A percentile compares a stretch with the other conserved stretches of the same genome.
Evolutionary conservation across 2,888 invertebrate genomes (phyloP).

Genomic region (Argyresthia goedartella): DNA sequence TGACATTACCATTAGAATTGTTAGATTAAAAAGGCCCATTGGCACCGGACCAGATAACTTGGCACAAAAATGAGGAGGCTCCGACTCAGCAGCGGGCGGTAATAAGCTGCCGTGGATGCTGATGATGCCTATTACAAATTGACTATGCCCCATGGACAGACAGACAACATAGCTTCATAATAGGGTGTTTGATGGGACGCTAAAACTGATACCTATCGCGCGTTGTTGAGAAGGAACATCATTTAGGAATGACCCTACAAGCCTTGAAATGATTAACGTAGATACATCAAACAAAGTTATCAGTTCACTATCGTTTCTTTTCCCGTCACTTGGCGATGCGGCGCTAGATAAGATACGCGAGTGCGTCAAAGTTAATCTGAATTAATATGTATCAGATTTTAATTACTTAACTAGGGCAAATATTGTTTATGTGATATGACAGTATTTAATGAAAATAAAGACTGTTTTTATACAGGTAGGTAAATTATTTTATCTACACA

Average conservation of each 20-base stretch:
- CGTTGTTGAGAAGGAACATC: background rate
- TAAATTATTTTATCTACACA: too few relatives aligned
- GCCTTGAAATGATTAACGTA: conserved; percentile 27
- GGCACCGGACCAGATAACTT: too few relatives aligned
- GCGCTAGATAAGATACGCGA: conserved; percentile 10
- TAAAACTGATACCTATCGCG: background rate
- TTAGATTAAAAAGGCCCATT: too few relatives aligned
- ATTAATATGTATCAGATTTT: conserved; percentile 2
- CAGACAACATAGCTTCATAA: background rate
- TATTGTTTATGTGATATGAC: background rate
- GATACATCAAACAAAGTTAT: conserved; percentile 28
- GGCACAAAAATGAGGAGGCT: too few relatives aligned
- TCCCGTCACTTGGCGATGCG: conserved; percentile 15
- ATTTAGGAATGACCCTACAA: conserved; percentile 4
- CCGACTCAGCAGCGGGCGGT: background rate
- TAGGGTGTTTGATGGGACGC: background rate
- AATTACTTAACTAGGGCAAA: background rate
- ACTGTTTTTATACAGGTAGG: background rate
- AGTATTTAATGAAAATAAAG: background rate
- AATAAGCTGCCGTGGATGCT: background rate
- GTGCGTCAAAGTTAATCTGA: conserved; percentile 6
- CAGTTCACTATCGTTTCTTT: conserved; percentile 16
- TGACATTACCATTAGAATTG: too few relatives aligned
- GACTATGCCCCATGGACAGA: background rate
- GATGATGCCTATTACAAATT: background rate